Evolutionary conservation across 2,888 invertebrate species (phyloP).

Genomic region (Dione juno): DNA sequence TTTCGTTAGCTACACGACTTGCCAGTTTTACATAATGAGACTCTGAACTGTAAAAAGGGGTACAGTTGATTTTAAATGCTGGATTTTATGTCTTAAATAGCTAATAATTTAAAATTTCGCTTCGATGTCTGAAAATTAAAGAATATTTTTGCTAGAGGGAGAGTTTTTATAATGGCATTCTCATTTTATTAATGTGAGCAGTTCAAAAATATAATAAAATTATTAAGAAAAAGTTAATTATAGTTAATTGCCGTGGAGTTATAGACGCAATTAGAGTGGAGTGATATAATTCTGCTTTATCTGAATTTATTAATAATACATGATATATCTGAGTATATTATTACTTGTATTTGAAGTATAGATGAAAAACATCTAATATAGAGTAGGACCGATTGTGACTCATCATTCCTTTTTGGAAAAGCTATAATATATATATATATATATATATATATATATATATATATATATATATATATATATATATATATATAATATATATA

Average conservation of each 20-base stretch:
- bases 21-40: conserved; percentile 49
- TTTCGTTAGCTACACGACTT: conserved; percentile 50
- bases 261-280: background rate
- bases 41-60: conserved; percentile 26
- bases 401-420: no score
- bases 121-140: conserved; percentile 9
- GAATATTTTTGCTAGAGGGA: background rate
- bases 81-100: conserved; percentile 12
- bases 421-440: no score
- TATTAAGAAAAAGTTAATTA: background rate
- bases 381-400: no score
- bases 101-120: conserved; percentile 20
- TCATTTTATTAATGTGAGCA: background rate
- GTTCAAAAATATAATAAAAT: background rate
- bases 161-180: background rate
- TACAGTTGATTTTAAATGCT: conserved; percentile 25
- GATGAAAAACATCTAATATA: no score
- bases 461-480: no score
- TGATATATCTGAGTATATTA: no score
- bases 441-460: no score
- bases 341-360: no score
- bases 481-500: no score
- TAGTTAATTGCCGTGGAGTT: background rate
- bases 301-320: no score
- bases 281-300: background rate